These are phyloP conservation scores for Dicaeum eximium DNA, from an alignment of 2,113 vertebrate genomes.

Conservation along the genomic window DNA sequence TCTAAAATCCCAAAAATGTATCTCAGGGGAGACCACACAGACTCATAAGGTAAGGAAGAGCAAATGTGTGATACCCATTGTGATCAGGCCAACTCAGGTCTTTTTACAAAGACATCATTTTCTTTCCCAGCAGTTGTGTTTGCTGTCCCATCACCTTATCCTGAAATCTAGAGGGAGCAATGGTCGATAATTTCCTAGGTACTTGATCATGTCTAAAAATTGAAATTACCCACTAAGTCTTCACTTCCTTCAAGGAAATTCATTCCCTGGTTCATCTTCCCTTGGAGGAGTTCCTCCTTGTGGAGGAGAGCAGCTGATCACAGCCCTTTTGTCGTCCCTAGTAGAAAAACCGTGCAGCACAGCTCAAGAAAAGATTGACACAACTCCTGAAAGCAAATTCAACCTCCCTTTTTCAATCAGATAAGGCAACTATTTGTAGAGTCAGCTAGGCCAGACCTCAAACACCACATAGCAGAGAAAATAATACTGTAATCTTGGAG, in stretches of 20 bases:
- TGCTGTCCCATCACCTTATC: not conserved
- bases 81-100: not conserved
- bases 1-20: not conserved
- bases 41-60: not conserved
- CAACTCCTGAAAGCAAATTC: not conserved
- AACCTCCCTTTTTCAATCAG: not conserved
- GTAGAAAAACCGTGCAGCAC: not conserved
- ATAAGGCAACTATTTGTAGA: not conserved
- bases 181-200: not conserved
- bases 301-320: not conserved
- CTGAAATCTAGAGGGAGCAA: not conserved
- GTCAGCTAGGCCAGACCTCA: not conserved
- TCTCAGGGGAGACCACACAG: not conserved
- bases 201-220: not conserved
- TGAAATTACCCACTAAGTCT: not conserved
- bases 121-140: not conserved
- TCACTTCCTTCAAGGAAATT: not conserved
- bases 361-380: not conserved
- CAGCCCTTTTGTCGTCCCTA: accelerated
- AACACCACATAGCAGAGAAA: not conserved
- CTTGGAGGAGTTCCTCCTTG: accelerated
- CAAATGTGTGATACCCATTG: not conserved
- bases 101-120: not conserved
- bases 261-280: not conserved
- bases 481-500: not conserved